Base-by-base conservation (phyloP, 2,113 vertebrate genomes). In the Leptodactylus fuscus region DNA sequence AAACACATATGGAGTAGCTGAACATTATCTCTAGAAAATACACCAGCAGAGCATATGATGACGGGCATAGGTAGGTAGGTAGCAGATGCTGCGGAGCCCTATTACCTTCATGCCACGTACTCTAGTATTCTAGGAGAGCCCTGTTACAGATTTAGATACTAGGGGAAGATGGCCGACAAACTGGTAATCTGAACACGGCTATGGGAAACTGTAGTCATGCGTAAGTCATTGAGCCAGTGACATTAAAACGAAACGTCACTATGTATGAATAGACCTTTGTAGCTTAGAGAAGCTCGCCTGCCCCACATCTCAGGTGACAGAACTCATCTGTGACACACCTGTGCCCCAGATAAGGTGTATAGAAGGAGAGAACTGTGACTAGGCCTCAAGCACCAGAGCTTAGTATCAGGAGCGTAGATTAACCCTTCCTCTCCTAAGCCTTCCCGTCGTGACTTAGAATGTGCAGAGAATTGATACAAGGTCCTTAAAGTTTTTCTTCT, bases 311-410 rank as follows among this genome's bases (percentile, higher is more conserved):
- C 36, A 71, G 69, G 36, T 71, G 69, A 71, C 70, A 73, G 38
- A 73, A 46, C 36, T 44, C n/a, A 46, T 46, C 36, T 73, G 70
- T 44, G 38, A 73, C 70, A 44, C 70, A 73, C 36, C 70, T 73
- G 36, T 71, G 36, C 36, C 22, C 38, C 70, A 73, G 20, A 73
- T 24, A 24, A 22, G 22, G 38, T 16, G 4, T 44, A 44, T 73
- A 12, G 70, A 73, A 73, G 46, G n/a, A n/a, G 0, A 44, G 38
- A 18, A 44, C 70, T 24, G 38, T 41, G 18, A 13, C 7, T 41
- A 22, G 69, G 32, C 67, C 67, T 34, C 29, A 48, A 48, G 46
- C 46, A 48, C 46, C 46, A 48, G 24, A 41, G 60, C 27, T 67
- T 32, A 20, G 29, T 29, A 62, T 34, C 12, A 16, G 2, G 20